Base-by-base conservation (phyloP, 64 coral and sea anemone species). In the Montipora cactus region DNA sequence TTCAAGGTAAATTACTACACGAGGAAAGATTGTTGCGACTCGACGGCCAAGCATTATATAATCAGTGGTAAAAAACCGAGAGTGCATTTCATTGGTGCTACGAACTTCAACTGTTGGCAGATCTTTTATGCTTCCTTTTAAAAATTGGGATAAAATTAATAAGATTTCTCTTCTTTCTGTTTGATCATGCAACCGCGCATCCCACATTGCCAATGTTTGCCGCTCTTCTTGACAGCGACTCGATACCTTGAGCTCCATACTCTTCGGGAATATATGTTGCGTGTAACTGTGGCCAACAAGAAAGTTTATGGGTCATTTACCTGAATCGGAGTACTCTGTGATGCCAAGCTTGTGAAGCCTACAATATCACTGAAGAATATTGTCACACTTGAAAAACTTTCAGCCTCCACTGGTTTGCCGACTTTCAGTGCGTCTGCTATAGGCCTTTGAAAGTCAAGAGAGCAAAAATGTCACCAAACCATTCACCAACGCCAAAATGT, bases 281-380 rank as follows among this genome's bases (percentile, higher is more conserved):
- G 37, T 37, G 37, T 37, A 37, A 37, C 37, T 1, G 37, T 37
- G 37, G 37, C 37, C 37, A 37, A 37, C 37, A 37, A 37, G 37
- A 37, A 37, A 37, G 37, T 37, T 37, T 37, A 37, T 37, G 37
- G 37, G 37, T 37, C 37, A 37, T 55, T 7, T 55, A 55, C 52
- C 52, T 55, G 52, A 5, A 88, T 50, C 11, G 91, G 91, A 0
- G 80, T 15, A 19, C 91, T 93, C 81, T 76, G 78, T 4, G 91
- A 93, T 21, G 76, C 78, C 15, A 93, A 72, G 67, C 87, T 93
- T 18, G 91, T 93, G 49, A 93, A 93, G 9, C 91, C 91, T 7
- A 93, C 91, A 25, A 93, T 88, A 23, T 93, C 91, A 88, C 91
- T 93, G 28, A 93, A 93, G 81, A 93, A 93, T 19, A 93, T 87